phyloP scores from a whole-genome alignment of 2,113 vertebrate species.

The Pungitius pungitius region DNA sequence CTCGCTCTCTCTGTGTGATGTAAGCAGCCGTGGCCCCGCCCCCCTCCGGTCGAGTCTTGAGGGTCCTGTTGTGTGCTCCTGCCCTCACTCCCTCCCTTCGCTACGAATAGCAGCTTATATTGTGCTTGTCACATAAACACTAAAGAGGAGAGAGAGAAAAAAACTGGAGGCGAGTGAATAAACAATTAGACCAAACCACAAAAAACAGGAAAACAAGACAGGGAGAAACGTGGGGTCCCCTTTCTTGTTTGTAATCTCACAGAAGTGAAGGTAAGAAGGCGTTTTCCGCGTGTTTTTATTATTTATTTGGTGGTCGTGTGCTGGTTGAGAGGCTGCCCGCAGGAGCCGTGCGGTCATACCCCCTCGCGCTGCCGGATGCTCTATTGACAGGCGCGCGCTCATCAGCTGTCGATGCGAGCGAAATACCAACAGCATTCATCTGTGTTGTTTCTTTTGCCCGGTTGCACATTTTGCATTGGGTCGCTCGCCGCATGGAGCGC shows the following conservation, averaged over 20 bases:
- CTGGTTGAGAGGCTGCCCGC: neutral
- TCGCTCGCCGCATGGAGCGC: neutral
- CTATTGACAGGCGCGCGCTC: slow-evolving; percentile 13
- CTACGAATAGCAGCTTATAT: slow-evolving; percentile 44
- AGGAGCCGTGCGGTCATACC: slow-evolving; percentile 26
- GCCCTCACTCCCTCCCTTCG: slow-evolving; percentile 64
- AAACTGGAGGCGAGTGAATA: slow-evolving; percentile 12
- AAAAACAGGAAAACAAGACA: neutral
- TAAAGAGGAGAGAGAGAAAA: neutral
- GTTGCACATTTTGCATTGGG: neutral
- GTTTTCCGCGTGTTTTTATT: slow-evolving; percentile 25
- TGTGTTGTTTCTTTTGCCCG: too few relatives aligned
- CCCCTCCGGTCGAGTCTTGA: slow-evolving; percentile 64
- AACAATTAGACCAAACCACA: neutral
- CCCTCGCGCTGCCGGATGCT: neutral
- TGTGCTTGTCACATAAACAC: slow-evolving; percentile 35
- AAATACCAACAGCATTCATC: too few relatives aligned
- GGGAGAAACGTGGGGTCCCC: slow-evolving; percentile 26
- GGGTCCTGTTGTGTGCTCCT: slow-evolving; percentile 62
- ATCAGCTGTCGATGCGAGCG: slow-evolving; percentile 11
- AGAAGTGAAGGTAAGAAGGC: slow-evolving; percentile 75
- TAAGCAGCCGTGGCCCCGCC: slow-evolving; percentile 69
- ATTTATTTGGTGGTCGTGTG: neutral
- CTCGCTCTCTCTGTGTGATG: slow-evolving; percentile 59
- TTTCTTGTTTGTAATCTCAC: slow-evolving; percentile 53